Evolutionary conservation across 2,888 invertebrate genomes (phyloP), one percentile per base, ranked within the genome.

Genomic region (Leucophora obtusa): DNA sequence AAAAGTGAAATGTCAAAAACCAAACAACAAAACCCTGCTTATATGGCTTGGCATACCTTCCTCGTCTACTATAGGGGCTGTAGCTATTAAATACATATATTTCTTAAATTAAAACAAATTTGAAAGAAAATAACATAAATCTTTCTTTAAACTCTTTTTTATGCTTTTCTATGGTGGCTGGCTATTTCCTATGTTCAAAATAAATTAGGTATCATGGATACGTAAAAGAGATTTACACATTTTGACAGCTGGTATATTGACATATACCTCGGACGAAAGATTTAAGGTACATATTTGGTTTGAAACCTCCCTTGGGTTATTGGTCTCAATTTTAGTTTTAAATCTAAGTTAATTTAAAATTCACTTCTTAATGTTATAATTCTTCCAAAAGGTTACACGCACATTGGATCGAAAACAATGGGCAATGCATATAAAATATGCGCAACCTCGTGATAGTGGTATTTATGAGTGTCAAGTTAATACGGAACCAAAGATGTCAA

Each of bases 361-460:
- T 38, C 2, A 14, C 38, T 11, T 38, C 4, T 38, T 17, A 14
- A 56, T 15, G 14, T 73, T 58, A 11, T 51, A 6, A 33, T 54
- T 43, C 54, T 33, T 14, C 35, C 63, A 11, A 63, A 71, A 81
- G 79, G 76, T 81, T 21, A 81, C 69, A 58, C 76, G 75, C 62
- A 72, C 72, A 14, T 53, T n/a, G 59, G 76, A 81, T 17, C 56
- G 76, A 50, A 69, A 72, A 28, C 96, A 96, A 92, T 96, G 96
- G 96, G 96, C 96, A 83, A 92, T 96, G 81, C 96, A 96, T 91
- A 95, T 96, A 89, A 96, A 96, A 91, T 96, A 95, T 88, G 95
- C 96, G 18, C 96, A 96, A 90, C 93, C 94, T 87, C 92, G 96
- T 86, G 96, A 96, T 91, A 94, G 95, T 14, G 96, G 96, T 76